Base-by-base conservation (phyloP, 2,797 vertebrate genomes). In the Sparus aurata region DNA sequence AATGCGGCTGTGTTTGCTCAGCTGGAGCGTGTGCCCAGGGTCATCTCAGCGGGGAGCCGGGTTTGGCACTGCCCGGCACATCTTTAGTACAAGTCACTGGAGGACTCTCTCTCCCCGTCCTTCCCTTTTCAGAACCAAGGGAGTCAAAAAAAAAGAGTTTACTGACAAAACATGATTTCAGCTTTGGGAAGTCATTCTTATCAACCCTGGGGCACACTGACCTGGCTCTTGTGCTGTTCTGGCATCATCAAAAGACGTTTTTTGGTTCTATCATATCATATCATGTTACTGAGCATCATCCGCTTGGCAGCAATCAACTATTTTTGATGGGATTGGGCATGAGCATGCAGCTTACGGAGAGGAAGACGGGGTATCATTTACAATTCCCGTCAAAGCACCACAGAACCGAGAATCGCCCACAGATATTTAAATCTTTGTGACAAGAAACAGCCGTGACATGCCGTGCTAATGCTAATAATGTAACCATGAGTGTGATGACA, bases 1-100 rank as follows among this genome's bases (percentile, higher is more conserved):
- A 86, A 86, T 85, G 83, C 55, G 78, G 84, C 73, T 72, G 61
- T 94, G 91, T 95, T 95, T 95, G 91, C 83, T 92, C 92, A 94
- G 92, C 93, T 95, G 92, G 87, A 87, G 71, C 43, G 46, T 73
- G 80, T 88, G 87, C 87, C 89, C 89, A 78, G 87, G 90, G 87
- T 93, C 86, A 87, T 82, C 89, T 83, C 91, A 83, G 92, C 82
- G 45, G 91, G 89, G 89, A 92, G 89, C 79, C 25, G 84, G 89
- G 85, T 85, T 90, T 90, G 91, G 91, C 89, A 90, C 83, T 13
- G 81, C 79, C n/a, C 75, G 91, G 89, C 91, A 93, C 79, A 53
- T 79, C 73, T 79, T 74, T 78, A 82, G 86, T n/a, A 76, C 82
- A 77, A 69, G 75, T 85, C 85, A 8, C 73, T 61, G 64, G 50